Base-by-base conservation (phyloP, 2,888 invertebrate genomes). In the Hemicrepidius hirtus region DNA sequence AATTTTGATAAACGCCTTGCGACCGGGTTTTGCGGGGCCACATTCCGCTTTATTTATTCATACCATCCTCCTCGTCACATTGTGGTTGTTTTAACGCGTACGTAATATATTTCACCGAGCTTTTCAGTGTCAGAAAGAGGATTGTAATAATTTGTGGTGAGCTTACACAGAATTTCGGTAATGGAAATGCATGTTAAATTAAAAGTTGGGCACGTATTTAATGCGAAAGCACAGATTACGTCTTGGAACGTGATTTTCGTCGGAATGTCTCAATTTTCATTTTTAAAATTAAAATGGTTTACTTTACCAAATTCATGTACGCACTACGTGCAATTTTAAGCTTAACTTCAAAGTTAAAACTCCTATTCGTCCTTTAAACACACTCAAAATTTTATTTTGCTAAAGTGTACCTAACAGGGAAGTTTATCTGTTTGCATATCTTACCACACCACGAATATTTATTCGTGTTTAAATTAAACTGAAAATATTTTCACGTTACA, bases 111-210 rank as follows among this genome's bases (percentile, higher is more conserved):
- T 74, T 74, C 68, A 40, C 64, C 66, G 60, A 62, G 68, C 67
- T 66, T 74, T 74, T 68, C 65, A 60, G 66, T 68, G 74, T 71
- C 71, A 74, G 71, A 74, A 71, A 68, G 71, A 74, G 74, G 71
- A 74, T 71, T 74, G 74, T 62, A 71, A 71, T 74, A 74, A 74
- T 74, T 74, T 74, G 74, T 74, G 74, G 71, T 32, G 57, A 71
- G 70, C 59, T 67, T 70, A 62, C 67, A 62, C 67, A 55, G 68
- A 71, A 71, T 71, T 74, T 74, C 55, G 65, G 74, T 74, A 74
- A 74, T 74, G 68, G 74, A 74, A 74, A 71, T 63, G 64, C 68
- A 74, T 65, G 74, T 68, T 71, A 71, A 74, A 74, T 74, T 74
- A 74, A 74, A 74, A 68, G 69, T 60, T 68, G 32, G 46, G 57